Conservation (phyloP, 2,113 vertebrate genomes). For the Colinus virginianus region DNA sequence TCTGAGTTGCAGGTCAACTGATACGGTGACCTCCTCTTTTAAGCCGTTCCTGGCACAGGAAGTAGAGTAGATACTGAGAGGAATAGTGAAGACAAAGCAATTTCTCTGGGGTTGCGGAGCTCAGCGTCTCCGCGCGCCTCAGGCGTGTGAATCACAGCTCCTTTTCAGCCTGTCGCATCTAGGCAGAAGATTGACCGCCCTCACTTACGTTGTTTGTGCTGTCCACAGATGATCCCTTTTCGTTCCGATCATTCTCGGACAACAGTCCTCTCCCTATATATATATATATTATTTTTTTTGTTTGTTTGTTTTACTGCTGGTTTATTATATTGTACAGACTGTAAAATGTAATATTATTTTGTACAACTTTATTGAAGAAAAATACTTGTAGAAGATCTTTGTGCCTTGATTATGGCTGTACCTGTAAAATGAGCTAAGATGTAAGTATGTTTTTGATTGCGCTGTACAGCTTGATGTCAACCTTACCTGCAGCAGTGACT, state of each 20-base stretch:
- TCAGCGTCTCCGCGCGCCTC: conserved; percentile 81
- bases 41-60: conserved; percentile 74
- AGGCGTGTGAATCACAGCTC: conserved; percentile 81
- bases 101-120: conserved; percentile 73
- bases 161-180: conserved; percentile 76
- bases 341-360: conserved; percentile 98
- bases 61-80: conserved; percentile 72
- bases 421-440: conserved; percentile 96
- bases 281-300: conserved; percentile 31
- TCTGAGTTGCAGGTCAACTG: conserved; percentile 80
- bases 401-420: conserved; percentile 98
- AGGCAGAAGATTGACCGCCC: conserved; percentile 77
- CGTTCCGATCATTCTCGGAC: conserved; percentile 78
- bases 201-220: conserved; percentile 82
- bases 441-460: conserved; percentile 93
- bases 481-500: conserved; percentile 87
- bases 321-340: conserved; percentile 96
- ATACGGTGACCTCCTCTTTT: conserved; percentile 74
- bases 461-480: conserved; percentile 95
- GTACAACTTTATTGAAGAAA: conserved; percentile 97
- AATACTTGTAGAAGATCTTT: conserved; percentile 97
- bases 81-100: conserved; percentile 72
- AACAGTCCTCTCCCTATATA: conserved; percentile 76
- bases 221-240: conserved; percentile 84
- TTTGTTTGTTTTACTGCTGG: conserved; percentile 84